Conservation (phyloP, 2,113 vertebrate species). For the Marmota flaviventris region DNA sequence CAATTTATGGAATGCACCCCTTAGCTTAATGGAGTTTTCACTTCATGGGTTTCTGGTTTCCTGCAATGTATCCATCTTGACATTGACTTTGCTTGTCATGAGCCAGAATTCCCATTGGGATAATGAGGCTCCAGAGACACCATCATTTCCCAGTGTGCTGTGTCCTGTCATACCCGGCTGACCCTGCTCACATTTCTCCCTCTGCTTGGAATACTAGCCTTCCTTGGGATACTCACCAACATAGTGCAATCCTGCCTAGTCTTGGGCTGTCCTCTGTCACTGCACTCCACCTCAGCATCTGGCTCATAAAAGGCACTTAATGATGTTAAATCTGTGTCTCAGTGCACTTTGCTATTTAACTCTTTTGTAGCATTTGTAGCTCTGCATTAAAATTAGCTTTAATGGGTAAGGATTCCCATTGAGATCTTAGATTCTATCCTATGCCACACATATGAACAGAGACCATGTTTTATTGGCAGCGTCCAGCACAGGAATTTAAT, state of each 20-base stretch:
- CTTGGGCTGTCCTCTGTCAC: not conserved
- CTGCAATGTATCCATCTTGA: not conserved
- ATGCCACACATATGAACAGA: not conserved
- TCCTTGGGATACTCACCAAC: not conserved
- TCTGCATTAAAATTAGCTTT: conserved; percentile 29
- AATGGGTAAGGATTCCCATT: not conserved
- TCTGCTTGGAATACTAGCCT: not conserved
- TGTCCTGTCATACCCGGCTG: not conserved
- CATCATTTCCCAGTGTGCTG: not conserved
- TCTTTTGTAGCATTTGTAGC: not conserved
- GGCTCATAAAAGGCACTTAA: not conserved
- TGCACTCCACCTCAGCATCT: not conserved
- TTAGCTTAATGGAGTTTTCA: not conserved
- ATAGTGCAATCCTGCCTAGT: not conserved
- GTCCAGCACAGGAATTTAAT: not conserved
- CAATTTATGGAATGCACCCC: not conserved
- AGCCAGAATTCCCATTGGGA: not conserved
- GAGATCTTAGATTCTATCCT: not conserved
- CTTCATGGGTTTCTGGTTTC: not conserved
- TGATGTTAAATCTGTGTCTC: conserved; percentile 31
- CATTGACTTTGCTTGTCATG: not conserved
- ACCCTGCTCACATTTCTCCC: not conserved
- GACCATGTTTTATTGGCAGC: not conserved
- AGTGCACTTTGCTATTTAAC: not conserved
- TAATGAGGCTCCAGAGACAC: not conserved